Percentiles rank a stretch among this genome's conserved stretches.
phyloP scores from a whole-genome alignment of 1,140 invertebrate genomes.

The Psilanteris sp. region DNA sequence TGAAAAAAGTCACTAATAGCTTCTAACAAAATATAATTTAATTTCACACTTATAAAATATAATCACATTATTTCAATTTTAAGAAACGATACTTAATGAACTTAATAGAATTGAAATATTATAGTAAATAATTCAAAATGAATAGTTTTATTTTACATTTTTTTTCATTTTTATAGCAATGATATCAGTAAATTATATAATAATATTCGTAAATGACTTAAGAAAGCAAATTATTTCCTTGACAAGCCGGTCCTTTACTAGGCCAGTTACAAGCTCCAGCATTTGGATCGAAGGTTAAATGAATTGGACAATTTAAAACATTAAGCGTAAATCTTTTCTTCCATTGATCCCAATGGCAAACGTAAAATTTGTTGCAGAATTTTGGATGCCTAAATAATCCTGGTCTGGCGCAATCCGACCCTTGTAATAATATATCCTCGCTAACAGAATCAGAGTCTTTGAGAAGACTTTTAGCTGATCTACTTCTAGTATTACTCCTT shows the following conservation, averaged over 20 bases:
- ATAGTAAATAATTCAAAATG: too few relatives aligned
- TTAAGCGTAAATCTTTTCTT: constrained; percentile 89
- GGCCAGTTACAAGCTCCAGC: constrained; percentile 91
- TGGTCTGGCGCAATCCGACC: constrained; percentile 85
- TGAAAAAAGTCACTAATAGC: neutral
- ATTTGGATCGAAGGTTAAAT: constrained; percentile 87
- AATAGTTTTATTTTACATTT: too few relatives aligned
- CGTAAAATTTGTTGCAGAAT: constrained; percentile 91
- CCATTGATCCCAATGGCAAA: constrained; percentile 90
- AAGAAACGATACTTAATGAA: too few relatives aligned
- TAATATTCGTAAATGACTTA: constrained; percentile 25
- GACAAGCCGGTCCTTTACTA: constrained; percentile 88
- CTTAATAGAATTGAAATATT: too few relatives aligned
- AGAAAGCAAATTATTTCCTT: constrained; percentile 84
- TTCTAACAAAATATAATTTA: too few relatives aligned
- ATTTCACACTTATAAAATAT: too few relatives aligned
- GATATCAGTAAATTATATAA: neutral
- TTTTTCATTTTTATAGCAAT: too few relatives aligned
- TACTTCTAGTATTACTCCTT: constrained; percentile 22
- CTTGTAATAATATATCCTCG: constrained; percentile 81
- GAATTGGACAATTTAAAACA: constrained; percentile 90
- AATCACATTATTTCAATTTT: too few relatives aligned
- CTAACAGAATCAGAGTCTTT: constrained; percentile 19
- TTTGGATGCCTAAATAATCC: constrained; percentile 91
- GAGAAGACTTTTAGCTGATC: constrained; percentile 55